Evolutionary conservation across 2,797 vertebrate species (phyloP).

Genomic region (Coreius guichenoti): DNA sequence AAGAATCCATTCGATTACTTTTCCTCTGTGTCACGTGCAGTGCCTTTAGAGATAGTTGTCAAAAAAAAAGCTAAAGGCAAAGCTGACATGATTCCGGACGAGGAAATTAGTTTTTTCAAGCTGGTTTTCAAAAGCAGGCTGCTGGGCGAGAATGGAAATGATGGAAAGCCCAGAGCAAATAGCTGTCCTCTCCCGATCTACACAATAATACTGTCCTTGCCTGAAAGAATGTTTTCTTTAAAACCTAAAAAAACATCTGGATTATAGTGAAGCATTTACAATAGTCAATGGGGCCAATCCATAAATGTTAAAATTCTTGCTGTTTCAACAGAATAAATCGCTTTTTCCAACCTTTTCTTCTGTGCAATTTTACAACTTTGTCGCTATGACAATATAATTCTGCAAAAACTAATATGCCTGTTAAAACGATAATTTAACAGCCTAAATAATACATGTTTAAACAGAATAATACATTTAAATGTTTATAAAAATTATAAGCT

Average conservation of each 20-base stretch:
- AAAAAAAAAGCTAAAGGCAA: constrained; percentile 13
- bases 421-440: background rate
- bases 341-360: background rate
- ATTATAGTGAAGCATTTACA: background rate
- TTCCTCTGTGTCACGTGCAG: background rate
- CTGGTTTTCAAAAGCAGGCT: constrained; percentile 67
- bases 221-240: background rate
- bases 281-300: background rate
- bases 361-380: background rate
- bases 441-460: background rate
- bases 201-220: constrained; percentile 61
- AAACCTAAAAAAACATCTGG: background rate
- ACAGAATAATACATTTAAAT: background rate
- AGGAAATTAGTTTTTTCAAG: constrained; percentile 58
- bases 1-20: background rate
- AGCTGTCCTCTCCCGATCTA: constrained; percentile 30
- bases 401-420: background rate
- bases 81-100: constrained; percentile 12
- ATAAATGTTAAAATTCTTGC: too few relatives aligned
- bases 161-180: constrained; percentile 57
- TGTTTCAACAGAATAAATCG: background rate
- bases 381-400: background rate
- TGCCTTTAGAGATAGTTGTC: constrained; percentile 1
- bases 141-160: constrained; percentile 65
- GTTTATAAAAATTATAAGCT: background rate